Evolutionary conservation across 2,888 invertebrate species (phyloP).

Genomic region (Drosophila fulvimacula): DNA sequence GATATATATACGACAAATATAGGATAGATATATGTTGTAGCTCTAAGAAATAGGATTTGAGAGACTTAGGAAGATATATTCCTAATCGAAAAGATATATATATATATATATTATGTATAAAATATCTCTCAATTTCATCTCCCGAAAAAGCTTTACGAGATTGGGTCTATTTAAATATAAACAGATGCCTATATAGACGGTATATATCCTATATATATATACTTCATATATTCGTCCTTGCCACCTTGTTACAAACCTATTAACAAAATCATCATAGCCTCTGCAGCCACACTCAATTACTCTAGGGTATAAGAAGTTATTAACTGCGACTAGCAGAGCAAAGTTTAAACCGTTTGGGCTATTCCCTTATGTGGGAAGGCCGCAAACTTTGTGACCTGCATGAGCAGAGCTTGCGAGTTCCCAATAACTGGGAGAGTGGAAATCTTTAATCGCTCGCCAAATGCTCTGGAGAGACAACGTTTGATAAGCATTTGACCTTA

Average conservation of each 20-base stretch:
- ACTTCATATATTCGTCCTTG: background rate
- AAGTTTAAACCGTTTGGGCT: constrained; percentile 39
- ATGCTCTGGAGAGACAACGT: constrained; percentile 68
- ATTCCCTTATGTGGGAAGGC: constrained; percentile 33
- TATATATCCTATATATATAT: no score
- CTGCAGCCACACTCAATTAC: background rate
- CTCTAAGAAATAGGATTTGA: no score
- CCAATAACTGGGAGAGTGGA: constrained; percentile 35
- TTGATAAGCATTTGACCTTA: constrained; percentile 73
- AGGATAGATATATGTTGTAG: no score
- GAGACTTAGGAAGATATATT: no score
- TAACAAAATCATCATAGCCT: background rate
- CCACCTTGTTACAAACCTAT: background rate
- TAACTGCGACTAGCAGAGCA: constrained; percentile 23
- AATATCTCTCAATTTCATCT: no score
- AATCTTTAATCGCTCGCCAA: constrained; percentile 76
- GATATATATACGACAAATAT: no score
- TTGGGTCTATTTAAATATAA: background rate
- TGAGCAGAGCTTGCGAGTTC: constrained; percentile 6
- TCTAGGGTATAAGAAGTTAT: constrained; percentile 10
- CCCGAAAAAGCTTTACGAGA: background rate
- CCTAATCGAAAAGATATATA: no score
- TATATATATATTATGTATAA: no score
- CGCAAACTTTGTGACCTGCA: constrained; percentile 51
- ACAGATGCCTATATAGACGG: no score